phyloP scores from a whole-genome alignment of 2,113 vertebrate species.

The Peromyscus californicus region DNA sequence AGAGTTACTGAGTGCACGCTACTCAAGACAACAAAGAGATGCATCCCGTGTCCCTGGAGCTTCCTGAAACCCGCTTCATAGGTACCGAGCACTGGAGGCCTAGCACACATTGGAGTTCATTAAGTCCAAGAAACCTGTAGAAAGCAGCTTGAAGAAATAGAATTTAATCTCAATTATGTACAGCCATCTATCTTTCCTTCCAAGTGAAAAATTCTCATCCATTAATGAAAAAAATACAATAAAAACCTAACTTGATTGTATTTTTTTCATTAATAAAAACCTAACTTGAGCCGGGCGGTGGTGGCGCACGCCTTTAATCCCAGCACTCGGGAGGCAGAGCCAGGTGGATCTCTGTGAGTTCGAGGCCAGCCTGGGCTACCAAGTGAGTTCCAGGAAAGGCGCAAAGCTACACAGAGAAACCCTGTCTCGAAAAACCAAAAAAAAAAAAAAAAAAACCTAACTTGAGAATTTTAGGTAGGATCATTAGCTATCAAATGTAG shows the following conservation, averaged over 20 bases:
- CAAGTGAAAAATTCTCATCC: background rate
- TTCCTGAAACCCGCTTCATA: background rate
- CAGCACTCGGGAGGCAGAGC: too few relatives aligned
- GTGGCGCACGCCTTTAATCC: too few relatives aligned
- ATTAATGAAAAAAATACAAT: slow-evolving; percentile 9
- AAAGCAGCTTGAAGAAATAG: background rate
- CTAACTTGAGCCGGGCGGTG: background rate
- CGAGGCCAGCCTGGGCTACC: too few relatives aligned
- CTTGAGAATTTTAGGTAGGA: background rate
- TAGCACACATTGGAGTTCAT: background rate
- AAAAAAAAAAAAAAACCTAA: background rate
- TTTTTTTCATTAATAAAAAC: too few relatives aligned
- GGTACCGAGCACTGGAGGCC: background rate
- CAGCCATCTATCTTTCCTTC: background rate
- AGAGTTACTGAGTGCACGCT: background rate
- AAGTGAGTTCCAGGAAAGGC: too few relatives aligned
- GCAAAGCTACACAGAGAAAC: too few relatives aligned
- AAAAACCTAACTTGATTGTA: background rate
- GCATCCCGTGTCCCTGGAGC: background rate
- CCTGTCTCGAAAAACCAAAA: too few relatives aligned
- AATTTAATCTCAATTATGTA: background rate
- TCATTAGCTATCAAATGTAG: background rate
- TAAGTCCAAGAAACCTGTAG: background rate
- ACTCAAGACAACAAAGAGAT: background rate
- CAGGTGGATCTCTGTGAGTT: too few relatives aligned